Evolutionary conservation across 2,888 invertebrate species (phyloP).

Genomic region (Tortricodes alternella): DNA sequence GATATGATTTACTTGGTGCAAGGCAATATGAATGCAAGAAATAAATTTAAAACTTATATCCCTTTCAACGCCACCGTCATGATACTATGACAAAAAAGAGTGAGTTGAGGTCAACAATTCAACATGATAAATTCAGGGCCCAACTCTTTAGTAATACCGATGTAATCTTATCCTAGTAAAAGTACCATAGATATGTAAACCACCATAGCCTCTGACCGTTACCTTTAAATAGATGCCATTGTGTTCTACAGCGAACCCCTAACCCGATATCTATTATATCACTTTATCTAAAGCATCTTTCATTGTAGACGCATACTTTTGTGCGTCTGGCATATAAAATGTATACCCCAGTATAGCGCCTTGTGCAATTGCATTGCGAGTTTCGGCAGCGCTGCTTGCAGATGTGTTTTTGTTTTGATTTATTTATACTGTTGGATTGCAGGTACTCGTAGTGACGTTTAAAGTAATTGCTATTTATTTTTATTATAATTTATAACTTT

Average conservation of each 20-base stretch:
- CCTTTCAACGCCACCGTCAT: no score
- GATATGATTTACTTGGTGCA: no score
- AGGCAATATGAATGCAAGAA: no score
- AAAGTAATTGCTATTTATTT: background rate
- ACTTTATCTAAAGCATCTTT: background rate
- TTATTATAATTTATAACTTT: background rate
- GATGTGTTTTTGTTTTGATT: no score
- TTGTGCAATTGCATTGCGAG: background rate
- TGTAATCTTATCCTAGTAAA: no score
- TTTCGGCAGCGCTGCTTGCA: background rate
- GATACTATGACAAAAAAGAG: no score
- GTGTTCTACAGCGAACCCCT: background rate
- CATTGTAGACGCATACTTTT: background rate
- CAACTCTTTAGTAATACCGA: no score
- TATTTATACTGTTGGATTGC: no score
- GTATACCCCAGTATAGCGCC: background rate
- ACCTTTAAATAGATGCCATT: background rate
- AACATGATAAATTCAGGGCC: no score
- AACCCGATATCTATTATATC: no score
- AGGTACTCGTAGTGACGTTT: background rate
- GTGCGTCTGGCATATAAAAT: background rate
- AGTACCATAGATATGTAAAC: background rate
- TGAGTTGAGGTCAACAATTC: no score
- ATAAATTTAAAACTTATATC: no score
- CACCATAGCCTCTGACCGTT: background rate